A percentile compares a stretch with the other conserved stretches of the same genome.
phyloP scores from a whole-genome alignment of 2,888 invertebrate genomes.

The Buathra laborator region DNA sequence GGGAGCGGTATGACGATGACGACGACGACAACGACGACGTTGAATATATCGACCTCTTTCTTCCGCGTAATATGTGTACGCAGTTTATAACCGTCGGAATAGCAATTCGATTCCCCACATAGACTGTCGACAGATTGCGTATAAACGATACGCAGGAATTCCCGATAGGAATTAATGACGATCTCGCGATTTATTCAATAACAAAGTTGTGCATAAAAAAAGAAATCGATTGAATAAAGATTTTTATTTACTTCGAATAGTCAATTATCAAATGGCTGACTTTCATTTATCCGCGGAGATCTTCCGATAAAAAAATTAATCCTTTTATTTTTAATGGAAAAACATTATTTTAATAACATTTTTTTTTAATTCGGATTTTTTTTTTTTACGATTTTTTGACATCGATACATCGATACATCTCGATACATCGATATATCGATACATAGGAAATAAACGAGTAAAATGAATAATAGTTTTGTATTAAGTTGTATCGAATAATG shows the following conservation, averaged over 20 bases:
- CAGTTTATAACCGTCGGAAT: constrained; percentile 27
- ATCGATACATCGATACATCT: too few species aligned
- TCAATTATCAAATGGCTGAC: background rate
- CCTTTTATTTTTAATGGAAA: too few species aligned
- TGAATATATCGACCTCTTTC: constrained; percentile 61
- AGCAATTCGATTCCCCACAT: constrained; percentile 56
- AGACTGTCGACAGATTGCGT: background rate
- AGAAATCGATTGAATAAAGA: background rate
- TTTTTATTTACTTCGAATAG: background rate
- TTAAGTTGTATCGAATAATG: background rate
- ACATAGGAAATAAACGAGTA: too few species aligned
- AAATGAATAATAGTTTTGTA: background rate
- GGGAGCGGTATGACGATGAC: constrained; percentile 27
- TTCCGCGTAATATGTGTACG: background rate
- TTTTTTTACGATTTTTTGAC: too few species aligned
- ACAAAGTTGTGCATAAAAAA: background rate
- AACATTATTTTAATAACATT: too few species aligned
- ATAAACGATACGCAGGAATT: constrained; percentile 5
- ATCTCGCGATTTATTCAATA: background rate
- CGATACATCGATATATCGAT: too few species aligned
- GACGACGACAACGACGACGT: constrained; percentile 68
- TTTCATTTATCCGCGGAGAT: background rate
- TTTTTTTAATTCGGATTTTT: too few species aligned
- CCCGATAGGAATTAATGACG: background rate
- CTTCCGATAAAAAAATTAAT: background rate